phyloP scores from a whole-genome alignment of 2,113 vertebrate species.

The Scatophagus argus region DNA sequence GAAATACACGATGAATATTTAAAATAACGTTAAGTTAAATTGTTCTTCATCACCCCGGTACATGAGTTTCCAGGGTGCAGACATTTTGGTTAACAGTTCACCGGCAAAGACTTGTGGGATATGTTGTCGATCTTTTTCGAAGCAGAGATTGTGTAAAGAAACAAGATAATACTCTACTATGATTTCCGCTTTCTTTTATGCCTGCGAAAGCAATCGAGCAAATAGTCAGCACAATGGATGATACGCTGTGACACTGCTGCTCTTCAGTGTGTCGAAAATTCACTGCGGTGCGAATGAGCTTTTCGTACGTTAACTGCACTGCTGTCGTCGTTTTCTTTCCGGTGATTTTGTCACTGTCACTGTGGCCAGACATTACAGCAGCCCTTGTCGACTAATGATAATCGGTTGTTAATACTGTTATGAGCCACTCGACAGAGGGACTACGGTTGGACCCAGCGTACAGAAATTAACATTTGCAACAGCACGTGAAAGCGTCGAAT shows the following conservation, averaged over 20 bases:
- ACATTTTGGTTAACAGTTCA: conserved; percentile 77
- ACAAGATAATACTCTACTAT: rapidly evolving
- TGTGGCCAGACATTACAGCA: neutral
- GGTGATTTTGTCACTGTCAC: neutral
- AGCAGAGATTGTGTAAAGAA: neutral
- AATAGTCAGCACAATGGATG: too few relatives aligned
- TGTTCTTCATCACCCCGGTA: neutral
- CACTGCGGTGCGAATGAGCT: neutral
- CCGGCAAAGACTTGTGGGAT: conserved; percentile 64
- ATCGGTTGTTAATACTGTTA: neutral
- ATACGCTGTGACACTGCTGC: neutral
- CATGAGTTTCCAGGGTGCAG: conserved; percentile 55
- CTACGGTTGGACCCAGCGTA: neutral
- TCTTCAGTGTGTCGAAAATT: neutral
- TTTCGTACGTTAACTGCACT: neutral
- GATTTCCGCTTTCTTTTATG: conserved; percentile 1
- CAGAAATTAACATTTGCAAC: neutral
- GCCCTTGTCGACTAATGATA: neutral
- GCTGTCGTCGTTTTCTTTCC: neutral
- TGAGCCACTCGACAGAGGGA: neutral
- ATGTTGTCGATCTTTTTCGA: conserved; percentile 41
- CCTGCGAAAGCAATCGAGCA: neutral
- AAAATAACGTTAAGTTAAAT: too few relatives aligned
- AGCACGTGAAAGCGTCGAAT: neutral
- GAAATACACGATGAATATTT: neutral